Evolutionary conservation across 2,888 invertebrate genomes (phyloP).

Genomic region (Timandra comae): DNA sequence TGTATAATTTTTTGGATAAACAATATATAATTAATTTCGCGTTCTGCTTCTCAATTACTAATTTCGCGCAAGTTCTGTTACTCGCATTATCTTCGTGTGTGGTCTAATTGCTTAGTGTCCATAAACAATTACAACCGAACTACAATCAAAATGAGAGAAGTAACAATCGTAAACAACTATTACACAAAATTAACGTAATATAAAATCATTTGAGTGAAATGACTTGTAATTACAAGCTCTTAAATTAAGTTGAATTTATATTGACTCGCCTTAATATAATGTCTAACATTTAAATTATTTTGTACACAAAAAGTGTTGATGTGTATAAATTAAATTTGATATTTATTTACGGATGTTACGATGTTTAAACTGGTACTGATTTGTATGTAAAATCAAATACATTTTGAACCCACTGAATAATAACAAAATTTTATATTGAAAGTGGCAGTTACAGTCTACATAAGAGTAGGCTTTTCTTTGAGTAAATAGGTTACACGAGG

Average conservation of each 20-base stretch:
- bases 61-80: no score
- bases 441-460: no score
- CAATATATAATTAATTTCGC: no score
- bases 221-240: conserved; percentile 22
- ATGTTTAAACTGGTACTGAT: no score
- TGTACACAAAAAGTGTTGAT: conserved; percentile 5
- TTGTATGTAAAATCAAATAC: no score
- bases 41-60: no score
- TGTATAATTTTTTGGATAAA: no score
- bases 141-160: conserved; percentile 8
- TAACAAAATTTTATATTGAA: no score
- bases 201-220: conserved; percentile 10
- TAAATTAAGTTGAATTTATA: conserved; percentile 17
- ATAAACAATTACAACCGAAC: conserved; percentile 18
- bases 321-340: neutral
- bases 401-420: no score
- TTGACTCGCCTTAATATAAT: conserved; percentile 14
- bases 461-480: no score
- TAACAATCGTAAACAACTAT: conserved; percentile 15
- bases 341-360: no score
- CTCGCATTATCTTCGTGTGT: conserved; percentile 7
- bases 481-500: no score
- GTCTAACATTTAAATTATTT: conserved; percentile 10
- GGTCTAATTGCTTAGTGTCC: conserved; percentile 18
- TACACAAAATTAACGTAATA: conserved; percentile 17